Base-by-base conservation (phyloP, 2,888 invertebrate species). In the Bedellia somnulentella region DNA sequence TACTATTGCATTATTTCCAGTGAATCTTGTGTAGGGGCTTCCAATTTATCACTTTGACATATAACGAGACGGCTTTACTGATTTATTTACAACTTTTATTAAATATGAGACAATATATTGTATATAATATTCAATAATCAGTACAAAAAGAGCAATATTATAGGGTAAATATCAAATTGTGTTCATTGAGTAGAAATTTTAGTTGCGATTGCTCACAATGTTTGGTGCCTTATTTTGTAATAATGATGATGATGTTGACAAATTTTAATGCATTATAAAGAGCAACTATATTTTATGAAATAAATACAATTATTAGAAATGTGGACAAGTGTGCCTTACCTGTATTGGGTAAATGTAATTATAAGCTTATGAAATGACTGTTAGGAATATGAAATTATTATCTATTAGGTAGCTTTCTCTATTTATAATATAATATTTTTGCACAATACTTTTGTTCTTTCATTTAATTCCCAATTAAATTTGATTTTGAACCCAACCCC, bases 261-360 rank as follows among this genome's bases (percentile, higher is more conserved):
- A n/a, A n/a, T n/a, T n/a, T 26, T n/a, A 2, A 26, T 13, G 9
- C 14, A 6, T 15, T 27, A 27, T 10, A 29, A 14, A 44, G 24
- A 45, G 49, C 45, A 16, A 17, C 21, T 57, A 57, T 52, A 45
- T 57, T 55, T n/a, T n/a, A n/a, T n/a, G n/a, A n/a, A n/a, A n/a
- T n/a, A n/a, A n/a, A n/a, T n/a, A n/a, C n/a, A n/a, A n/a, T n/a
- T n/a, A n/a, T n/a, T n/a, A n/a, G n/a, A n/a, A n/a, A n/a, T n/a
- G n/a, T n/a, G n/a, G n/a, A n/a, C n/a, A n/a, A n/a, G 61, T 66
- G 73, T 73, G 73, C 73, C 73, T 73, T 61, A 61, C 47, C 46
- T 54, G 51, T 47, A 51, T 53, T 51, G 51, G 47, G 44, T 44
- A 51, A 37, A 38, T 44, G 41, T 45, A 51, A 52, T 40, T 52